Evolutionary conservation across 2,888 invertebrate species (phyloP).

Genomic region (Heliconius cydno): DNA sequence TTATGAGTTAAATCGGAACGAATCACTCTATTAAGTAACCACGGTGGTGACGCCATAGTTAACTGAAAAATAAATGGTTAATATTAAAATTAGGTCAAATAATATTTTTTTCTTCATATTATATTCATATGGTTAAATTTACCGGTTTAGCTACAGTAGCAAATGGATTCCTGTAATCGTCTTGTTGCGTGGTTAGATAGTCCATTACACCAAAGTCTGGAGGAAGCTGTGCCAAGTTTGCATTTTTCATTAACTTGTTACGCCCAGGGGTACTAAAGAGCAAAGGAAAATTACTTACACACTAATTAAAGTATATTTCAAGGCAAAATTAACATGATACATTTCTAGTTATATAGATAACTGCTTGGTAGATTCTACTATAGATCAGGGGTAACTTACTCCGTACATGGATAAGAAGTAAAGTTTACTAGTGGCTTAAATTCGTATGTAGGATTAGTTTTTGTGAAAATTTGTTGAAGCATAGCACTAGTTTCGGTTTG

Average conservation of each 20-base stretch:
- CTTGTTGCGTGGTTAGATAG: constrained; percentile 78
- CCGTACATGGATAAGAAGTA: constrained; percentile 77
- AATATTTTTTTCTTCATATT: no score
- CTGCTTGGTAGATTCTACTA: not conserved
- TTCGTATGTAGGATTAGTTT: constrained; percentile 70
- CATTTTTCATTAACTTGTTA: constrained; percentile 73
- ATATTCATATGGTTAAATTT: constrained; percentile 40
- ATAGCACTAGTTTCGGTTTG: constrained; percentile 77
- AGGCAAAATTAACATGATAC: no score
- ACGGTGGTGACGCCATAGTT: constrained; percentile 66
- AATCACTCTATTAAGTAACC: constrained; percentile 75
- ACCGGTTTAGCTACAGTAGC: constrained; percentile 78
- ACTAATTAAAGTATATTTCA: not conserved
- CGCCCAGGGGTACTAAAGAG: constrained; percentile 68
- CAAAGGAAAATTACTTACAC: not conserved
- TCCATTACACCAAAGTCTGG: constrained; percentile 74
- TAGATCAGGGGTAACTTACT: constrained; percentile 61
- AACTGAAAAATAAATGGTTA: constrained; percentile 58
- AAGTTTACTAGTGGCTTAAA: constrained; percentile 77
- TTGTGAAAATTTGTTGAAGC: constrained; percentile 73
- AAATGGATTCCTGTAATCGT: constrained; percentile 78
- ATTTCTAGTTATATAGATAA: no score
- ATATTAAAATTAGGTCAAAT: not conserved
- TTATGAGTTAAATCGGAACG: constrained; percentile 76
- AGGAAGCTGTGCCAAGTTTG: constrained; percentile 70